Percentiles rank a stretch among this genome's conserved stretches.
These are phyloP conservation scores for Oenanthe oenanthe DNA, from an alignment of 2,113 vertebrate genomes.

Conservation along the genomic window DNA sequence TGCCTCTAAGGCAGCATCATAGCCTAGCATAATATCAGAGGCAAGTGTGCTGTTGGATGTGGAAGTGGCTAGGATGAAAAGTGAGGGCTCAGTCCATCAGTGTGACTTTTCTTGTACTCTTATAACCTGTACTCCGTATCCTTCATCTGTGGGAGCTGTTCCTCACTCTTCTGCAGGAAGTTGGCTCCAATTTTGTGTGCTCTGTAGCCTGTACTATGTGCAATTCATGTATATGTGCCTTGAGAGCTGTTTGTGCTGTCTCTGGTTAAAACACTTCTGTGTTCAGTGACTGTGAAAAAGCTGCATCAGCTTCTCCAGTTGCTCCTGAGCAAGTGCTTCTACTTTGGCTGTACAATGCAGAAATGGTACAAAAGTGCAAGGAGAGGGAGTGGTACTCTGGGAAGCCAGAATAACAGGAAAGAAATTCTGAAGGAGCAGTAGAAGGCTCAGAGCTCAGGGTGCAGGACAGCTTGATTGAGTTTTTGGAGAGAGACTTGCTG, in stretches of 20 bases:
- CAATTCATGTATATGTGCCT: fast-evolving
- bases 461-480: background rate
- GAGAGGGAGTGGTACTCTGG: background rate
- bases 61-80: background rate
- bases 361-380: background rate
- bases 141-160: background rate
- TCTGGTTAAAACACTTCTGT: background rate
- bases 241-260: background rate
- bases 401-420: background rate
- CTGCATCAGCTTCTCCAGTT: background rate
- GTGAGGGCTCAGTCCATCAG: background rate
- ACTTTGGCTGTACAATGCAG: background rate
- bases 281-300: background rate
- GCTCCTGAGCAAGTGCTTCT: background rate
- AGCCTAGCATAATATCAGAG: background rate
- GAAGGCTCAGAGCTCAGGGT: background rate
- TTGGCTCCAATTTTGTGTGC: fast-evolving
- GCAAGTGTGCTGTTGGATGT: background rate
- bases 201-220: background rate
- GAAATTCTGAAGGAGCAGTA: background rate
- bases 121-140: fast-evolving
- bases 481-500: background rate
- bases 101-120: background rate
- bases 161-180: background rate
- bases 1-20: background rate